Percentiles rank a stretch among this genome's conserved stretches.
Conservation (phyloP, 2,797 vertebrate genomes). For the Melanogrammus aeglefinus region DNA sequence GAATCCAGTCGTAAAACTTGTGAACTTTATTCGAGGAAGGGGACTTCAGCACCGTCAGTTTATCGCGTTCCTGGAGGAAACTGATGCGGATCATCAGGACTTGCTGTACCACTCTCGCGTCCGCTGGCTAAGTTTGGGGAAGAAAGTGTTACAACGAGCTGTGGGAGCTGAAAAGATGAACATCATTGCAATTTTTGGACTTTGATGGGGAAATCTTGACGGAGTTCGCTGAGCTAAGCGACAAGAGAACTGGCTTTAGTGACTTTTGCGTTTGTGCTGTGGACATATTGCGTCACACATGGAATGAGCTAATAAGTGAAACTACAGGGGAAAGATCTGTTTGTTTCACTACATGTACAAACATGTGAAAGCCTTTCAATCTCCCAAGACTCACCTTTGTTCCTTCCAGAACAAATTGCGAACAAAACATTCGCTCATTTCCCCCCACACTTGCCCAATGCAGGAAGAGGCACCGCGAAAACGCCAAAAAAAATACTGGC, state of each 20-base stretch:
- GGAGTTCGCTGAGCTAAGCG: constrained; percentile 32
- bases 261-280: constrained; percentile 38
- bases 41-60: too few relatives aligned
- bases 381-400: background rate
- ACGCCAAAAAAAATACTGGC: background rate
- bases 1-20: too few relatives aligned
- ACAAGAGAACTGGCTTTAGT: constrained; percentile 16
- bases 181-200: constrained; percentile 29
- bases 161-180: constrained; percentile 40
- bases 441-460: background rate
- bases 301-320: constrained; percentile 35
- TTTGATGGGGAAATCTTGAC: constrained; percentile 13
- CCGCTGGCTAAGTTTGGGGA: constrained; percentile 23
- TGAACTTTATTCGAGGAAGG: too few relatives aligned
- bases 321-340: constrained; percentile 24
- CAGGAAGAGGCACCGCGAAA: background rate
- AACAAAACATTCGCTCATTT: background rate
- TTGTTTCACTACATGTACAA: constrained; percentile 26
- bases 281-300: constrained; percentile 32
- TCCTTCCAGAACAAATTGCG: background rate
- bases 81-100: background rate
- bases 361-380: background rate
- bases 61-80: too few relatives aligned
- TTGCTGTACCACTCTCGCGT: constrained; percentile 18
- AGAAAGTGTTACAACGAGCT: constrained; percentile 20